Evolutionary conservation across 2,888 invertebrate species (phyloP), one percentile per base, ranked within the genome.

Genomic region (Sarcophaga carnaria): DNA sequence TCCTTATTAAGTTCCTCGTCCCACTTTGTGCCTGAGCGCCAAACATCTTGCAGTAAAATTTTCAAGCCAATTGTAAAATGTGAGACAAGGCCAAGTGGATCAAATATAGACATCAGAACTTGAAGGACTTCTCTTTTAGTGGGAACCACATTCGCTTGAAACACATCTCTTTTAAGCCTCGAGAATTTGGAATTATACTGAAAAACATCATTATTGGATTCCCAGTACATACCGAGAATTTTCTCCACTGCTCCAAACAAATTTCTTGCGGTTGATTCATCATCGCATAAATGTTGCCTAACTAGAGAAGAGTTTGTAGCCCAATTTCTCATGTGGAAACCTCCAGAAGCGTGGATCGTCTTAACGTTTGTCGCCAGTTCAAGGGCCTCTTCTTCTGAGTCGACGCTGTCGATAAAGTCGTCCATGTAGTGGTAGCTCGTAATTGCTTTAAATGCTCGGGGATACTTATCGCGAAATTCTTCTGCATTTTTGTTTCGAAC

Each of bases 101-200:
- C 72, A 22, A 78, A 78, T 54, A 69, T 78, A 0, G 60, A 60
- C 69, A 69, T 69, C 6, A 77, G 60, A 4, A 77, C 67, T 45
- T 77, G 77, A n/a, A 77, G 67, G 8, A 78, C 47, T 60, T 79
- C 37, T 27, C 59, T 76, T 27, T 76, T 76, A 4, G 76, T 66
- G 4, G 76, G 49, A 11, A 66, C 17, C 17, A 79, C 62, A n/a
- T 71, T n/a, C 1, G 20, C 14, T 10, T 63, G 6, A 17, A 79
- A 49, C 3, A 79, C 63, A 20, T 70, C 22, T 47, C 78, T 62
- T 25, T 8, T 11, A 11, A 62, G 78, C 20, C 62, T 62, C 10
- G 70, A 22, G 22, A 79, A 79, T 79, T 69, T 79, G 8, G 17
- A 70, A 49, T 47, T 79, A 25, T 79, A 79, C 25, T 47, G 27